Evolutionary conservation across 2,797 vertebrate genomes (phyloP).

Genomic region (Vespertilio murinus): DNA sequence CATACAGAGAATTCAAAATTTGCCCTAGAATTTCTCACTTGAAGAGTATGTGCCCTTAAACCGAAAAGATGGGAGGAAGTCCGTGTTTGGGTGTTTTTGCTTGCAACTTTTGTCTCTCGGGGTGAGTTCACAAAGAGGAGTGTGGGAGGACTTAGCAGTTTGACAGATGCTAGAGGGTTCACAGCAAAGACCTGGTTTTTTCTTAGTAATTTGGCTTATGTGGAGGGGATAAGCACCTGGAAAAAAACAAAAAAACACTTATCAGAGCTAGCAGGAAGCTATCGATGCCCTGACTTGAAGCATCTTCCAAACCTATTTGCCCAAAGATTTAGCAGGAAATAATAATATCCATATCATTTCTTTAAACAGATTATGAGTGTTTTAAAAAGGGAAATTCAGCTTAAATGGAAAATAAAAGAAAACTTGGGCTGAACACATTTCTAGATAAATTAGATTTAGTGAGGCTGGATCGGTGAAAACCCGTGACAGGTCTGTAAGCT

Average conservation of each 20-base stretch:
- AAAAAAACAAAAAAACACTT: background rate
- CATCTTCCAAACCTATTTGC: background rate
- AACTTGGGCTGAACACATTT: background rate
- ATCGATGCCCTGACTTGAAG: background rate
- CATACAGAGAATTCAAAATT: background rate
- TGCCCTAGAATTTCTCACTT: background rate
- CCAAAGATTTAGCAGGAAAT: conserved; percentile 3
- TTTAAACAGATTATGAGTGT: conserved; percentile 10
- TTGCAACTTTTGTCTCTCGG: conserved; percentile 1
- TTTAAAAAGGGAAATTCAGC: background rate
- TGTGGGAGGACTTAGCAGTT: conserved; percentile 18
- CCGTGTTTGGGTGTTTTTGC: conserved; percentile 30
- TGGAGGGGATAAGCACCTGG: background rate
- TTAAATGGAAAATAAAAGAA: background rate
- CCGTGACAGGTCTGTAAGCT: conserved; percentile 35
- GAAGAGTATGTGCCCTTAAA: background rate
- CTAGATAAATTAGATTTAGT: conserved; percentile 14
- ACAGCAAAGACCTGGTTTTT: conserved; percentile 3
- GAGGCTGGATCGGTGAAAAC: conserved; percentile 16
- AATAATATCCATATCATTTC: background rate
- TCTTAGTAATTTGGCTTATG: background rate
- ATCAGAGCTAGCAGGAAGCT: background rate
- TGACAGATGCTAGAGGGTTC: conserved; percentile 32
- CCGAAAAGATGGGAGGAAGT: background rate
- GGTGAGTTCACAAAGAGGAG: conserved; percentile 24